phyloP scores from a whole-genome alignment of 2,113 vertebrate species.

The Oxygymnocypris stewartii region DNA sequence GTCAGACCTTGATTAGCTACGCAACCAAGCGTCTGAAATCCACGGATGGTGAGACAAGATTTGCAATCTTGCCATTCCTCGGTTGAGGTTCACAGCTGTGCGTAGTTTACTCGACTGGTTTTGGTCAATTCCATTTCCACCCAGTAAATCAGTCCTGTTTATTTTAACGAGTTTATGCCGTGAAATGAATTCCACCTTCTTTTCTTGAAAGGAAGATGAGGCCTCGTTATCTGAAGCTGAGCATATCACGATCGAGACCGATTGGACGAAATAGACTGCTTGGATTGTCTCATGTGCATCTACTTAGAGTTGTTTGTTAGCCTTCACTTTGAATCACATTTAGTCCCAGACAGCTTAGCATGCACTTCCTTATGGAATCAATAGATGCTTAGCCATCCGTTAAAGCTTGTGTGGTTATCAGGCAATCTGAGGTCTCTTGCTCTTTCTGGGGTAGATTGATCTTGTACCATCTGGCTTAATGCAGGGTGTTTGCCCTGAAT shows the following conservation, averaged over 20 bases:
- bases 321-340: slow-evolving; percentile 4
- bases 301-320: slow-evolving; percentile 33
- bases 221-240: not conserved
- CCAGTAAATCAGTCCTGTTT: not conserved
- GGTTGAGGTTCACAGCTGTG: not conserved
- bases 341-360: slow-evolving; percentile 23
- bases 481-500: slow-evolving; percentile 27
- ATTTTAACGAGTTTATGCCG: slow-evolving; percentile 2
- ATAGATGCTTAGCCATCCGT: slow-evolving; percentile 22
- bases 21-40: not conserved
- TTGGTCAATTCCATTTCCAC: slow-evolving; percentile 16
- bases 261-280: not conserved
- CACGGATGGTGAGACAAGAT: not conserved
- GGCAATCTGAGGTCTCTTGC: slow-evolving; percentile 33
- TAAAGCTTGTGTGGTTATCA: slow-evolving; percentile 26
- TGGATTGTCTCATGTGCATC: not conserved
- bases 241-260: not conserved
- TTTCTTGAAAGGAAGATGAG: not conserved
- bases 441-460: slow-evolving; percentile 22
- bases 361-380: slow-evolving; percentile 18
- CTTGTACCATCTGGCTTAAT: slow-evolving; percentile 32
- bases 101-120: not conserved
- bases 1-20: not conserved
- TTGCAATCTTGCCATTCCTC: not conserved
- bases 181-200: not conserved